Conservation (phyloP, 1,140 invertebrate species). For the Amyelois transitella region DNA sequence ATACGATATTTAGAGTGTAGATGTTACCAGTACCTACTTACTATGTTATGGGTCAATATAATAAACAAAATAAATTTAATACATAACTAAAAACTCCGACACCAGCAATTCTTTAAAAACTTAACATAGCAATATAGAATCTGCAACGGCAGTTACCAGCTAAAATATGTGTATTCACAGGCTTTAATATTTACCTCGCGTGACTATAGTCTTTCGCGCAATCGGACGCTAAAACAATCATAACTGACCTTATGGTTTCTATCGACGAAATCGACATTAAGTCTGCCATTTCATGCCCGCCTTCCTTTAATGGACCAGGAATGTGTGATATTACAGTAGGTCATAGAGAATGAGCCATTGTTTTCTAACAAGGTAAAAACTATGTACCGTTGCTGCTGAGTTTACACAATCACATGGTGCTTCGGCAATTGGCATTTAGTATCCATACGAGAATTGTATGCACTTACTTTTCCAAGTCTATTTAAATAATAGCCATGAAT, state of each 20-base stretch:
- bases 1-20: not conserved
- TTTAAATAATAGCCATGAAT: not conserved
- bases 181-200: slow-evolving; percentile 6
- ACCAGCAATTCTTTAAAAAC: not conserved
- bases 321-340: not conserved
- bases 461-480: not conserved
- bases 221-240: slow-evolving; percentile 41
- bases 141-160: too few species aligned
- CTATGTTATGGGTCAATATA: too few species aligned
- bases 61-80: too few species aligned
- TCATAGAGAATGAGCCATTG: not conserved
- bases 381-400: not conserved
- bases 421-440: not conserved
- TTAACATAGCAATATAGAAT: not conserved
- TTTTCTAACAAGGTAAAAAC: not conserved
- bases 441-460: not conserved
- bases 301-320: slow-evolving; percentile 22
- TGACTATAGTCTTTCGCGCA: slow-evolving; percentile 52
- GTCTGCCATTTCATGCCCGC: slow-evolving; percentile 22
- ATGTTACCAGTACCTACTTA: too few species aligned
- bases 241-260: slow-evolving; percentile 39
- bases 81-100: too few species aligned
- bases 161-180: not conserved
- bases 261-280: slow-evolving; percentile 38
- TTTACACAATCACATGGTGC: not conserved